These are phyloP conservation scores for Hesperia comma DNA, from an alignment of 2,888 invertebrate genomes.

Conservation along the genomic window DNA sequence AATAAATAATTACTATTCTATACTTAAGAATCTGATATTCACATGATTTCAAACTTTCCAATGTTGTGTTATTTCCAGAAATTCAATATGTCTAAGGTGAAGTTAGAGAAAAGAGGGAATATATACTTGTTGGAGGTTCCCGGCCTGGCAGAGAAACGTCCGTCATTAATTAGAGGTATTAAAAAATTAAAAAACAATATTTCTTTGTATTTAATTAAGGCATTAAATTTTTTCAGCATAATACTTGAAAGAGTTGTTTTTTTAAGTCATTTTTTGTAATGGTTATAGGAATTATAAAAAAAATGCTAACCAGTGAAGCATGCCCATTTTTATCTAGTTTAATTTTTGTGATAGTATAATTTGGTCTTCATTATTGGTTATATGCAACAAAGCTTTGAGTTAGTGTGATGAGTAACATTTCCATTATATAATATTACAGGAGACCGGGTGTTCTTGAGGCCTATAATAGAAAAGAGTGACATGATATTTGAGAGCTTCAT, in stretches of 20 bases:
- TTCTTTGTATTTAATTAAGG: not conserved
- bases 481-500: slow-evolving; percentile 69
- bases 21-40: too few species aligned
- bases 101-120: slow-evolving; percentile 51
- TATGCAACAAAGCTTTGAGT: too few species aligned
- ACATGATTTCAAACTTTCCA: too few species aligned
- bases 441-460: slow-evolving; percentile 76
- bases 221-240: too few species aligned
- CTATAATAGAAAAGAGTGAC: slow-evolving; percentile 52
- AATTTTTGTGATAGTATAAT: too few species aligned
- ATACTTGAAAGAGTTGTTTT: too few species aligned
- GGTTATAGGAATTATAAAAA: too few species aligned
- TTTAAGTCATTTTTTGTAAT: too few species aligned
- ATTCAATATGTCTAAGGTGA: slow-evolving; percentile 65
- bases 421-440: slow-evolving; percentile 61
- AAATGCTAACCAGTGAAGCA: too few species aligned
- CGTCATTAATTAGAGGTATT: slow-evolving; percentile 83
- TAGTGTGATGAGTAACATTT: not conserved
- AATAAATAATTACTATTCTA: too few species aligned
- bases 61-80: slow-evolving; percentile 53
- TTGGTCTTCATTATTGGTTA: too few species aligned
- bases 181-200: not conserved
- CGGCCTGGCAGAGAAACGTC: slow-evolving; percentile 87
- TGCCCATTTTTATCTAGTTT: too few species aligned
- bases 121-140: slow-evolving; percentile 82